Evolutionary conservation across 2,113 vertebrate species (phyloP).

Genomic region (Callaeas wilsoni): DNA sequence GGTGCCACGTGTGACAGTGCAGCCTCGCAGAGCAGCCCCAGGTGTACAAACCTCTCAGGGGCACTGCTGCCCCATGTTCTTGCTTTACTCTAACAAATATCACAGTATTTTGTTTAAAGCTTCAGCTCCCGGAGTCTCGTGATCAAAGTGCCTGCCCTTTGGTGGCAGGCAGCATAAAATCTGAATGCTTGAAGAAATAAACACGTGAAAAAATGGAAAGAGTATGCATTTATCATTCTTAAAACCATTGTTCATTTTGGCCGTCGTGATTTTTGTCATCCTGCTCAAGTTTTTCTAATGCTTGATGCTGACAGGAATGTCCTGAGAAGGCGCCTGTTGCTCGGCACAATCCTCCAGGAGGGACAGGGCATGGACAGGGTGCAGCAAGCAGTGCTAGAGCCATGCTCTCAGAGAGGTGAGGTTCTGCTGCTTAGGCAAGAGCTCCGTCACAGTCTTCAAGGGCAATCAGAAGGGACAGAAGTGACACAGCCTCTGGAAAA

Average conservation of each 20-base stretch:
- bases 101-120: not conserved
- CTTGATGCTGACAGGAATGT: not conserved
- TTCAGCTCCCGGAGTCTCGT: not conserved
- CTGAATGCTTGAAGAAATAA: not conserved
- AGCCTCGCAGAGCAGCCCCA: not conserved
- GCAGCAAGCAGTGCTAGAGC: not conserved
- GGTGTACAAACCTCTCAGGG: not conserved
- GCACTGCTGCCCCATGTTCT: not conserved
- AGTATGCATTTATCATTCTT: not conserved
- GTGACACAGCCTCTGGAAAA: not conserved
- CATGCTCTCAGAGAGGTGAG: not conserved
- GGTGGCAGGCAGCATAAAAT: not conserved
- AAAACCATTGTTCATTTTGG: not conserved
- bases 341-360: not conserved
- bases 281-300: not conserved
- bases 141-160: not conserved
- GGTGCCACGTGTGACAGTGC: not conserved
- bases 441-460: not conserved
- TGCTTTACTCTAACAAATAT: not conserved
- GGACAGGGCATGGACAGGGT: not conserved
- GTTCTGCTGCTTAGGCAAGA: not conserved
- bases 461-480: not conserved
- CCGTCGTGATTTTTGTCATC: not conserved
- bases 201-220: not conserved
- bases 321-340: rapidly evolving